These are phyloP conservation scores for Aspidoscelis tigris DNA, from an alignment of 2,113 vertebrate genomes.

Conservation along the genomic window DNA sequence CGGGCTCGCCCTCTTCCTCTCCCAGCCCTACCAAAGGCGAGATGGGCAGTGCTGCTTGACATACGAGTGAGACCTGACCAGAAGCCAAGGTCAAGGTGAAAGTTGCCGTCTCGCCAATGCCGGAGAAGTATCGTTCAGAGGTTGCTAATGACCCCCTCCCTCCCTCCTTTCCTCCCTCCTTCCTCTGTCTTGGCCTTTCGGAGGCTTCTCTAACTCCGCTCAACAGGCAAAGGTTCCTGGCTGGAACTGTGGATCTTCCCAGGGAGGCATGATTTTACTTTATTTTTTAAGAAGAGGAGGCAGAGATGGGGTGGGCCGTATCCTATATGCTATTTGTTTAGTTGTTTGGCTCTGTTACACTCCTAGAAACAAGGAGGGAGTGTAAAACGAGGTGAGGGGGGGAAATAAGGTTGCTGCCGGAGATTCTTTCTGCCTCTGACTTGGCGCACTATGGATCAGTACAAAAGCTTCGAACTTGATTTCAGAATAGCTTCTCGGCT, in stretches of 20 bases:
- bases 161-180: slow-evolving; percentile 24
- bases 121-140: slow-evolving; percentile 81
- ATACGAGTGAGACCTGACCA: slow-evolving; percentile 80
- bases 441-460: not conserved
- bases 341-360: slow-evolving; percentile 44
- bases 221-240: slow-evolving; percentile 24
- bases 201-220: slow-evolving; percentile 53
- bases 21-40: slow-evolving; percentile 18
- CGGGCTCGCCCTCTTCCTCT: no score
- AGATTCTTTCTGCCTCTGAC: not conserved
- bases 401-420: not conserved
- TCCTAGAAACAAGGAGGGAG: no score
- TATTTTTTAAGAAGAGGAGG: no score
- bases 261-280: slow-evolving; percentile 18
- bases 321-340: slow-evolving; percentile 61
- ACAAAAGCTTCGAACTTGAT: not conserved
- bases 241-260: slow-evolving; percentile 46
- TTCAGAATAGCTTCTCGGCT: not conserved
- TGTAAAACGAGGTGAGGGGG: not conserved
- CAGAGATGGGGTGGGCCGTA: slow-evolving; percentile 3
- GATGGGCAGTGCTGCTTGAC: slow-evolving; percentile 76
- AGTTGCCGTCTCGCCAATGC: slow-evolving; percentile 83
- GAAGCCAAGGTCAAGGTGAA: slow-evolving; percentile 99
- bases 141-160: slow-evolving; percentile 43
- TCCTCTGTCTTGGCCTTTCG: slow-evolving; percentile 29